Base-by-base conservation (phyloP, 2,888 invertebrate genomes). In the Iselma pallidipennis region DNA sequence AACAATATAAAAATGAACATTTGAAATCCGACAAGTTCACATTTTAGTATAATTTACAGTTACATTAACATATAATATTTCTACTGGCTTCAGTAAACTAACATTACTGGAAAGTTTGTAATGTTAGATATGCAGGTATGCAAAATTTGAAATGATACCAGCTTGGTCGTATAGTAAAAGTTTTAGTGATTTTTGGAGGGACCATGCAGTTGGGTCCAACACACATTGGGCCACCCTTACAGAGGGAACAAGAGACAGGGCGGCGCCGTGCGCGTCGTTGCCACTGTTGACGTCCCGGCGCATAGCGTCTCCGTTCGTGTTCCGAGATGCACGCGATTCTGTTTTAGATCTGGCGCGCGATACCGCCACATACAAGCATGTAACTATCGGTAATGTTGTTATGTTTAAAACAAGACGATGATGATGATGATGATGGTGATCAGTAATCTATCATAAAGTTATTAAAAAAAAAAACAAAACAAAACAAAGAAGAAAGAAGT, bases 301-400 rank as follows among this genome's bases (percentile, higher is more conserved):
- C 76, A 77, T 76, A 76, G 71, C 72, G 74, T 67, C 67, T 68
- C 64, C 70, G 74, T 68, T 72, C 75, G 71, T 76, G 83, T 66
- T 84, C 83, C 56, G 84, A 80, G 64, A 81, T 76, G 59, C 82
- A 77, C 52, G 85, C 79, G 68, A 83, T 84, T 84, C 69, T 84
- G 83, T 56, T 83, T 82, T 61, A 54, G 61, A 66, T 61, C 65
- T 25, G 28, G 62, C 57, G 62, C 61, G 42, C 21, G 62, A 57
- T 60, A 60, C 59, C 58, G 63, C 59, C 53, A 59, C 31, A 51
- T 52, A 33, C 31, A 49, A 59, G 51, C 55, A 29, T 29, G 26
- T 55, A 37, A 26, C 21, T 28, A 52, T 12, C 49, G 37, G 14
- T 33, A 45, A 25, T 14, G 26, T 54, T 37, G 19, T 23, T 19